phyloP scores from a whole-genome alignment of 1,140 invertebrate genomes.

The Drosophila elegans region DNA sequence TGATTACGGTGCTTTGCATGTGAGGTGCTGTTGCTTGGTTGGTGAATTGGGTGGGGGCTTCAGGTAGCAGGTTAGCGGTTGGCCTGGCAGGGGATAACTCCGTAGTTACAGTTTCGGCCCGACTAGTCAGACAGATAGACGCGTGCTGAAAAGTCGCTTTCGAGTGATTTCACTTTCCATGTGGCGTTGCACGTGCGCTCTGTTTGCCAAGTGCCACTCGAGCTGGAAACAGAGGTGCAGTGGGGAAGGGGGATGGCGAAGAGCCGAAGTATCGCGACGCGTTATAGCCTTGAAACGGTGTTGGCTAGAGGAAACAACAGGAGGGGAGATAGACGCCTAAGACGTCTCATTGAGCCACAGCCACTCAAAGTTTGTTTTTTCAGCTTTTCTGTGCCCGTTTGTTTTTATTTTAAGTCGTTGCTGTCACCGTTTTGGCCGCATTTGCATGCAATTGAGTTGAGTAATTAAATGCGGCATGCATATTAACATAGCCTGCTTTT shows the following conservation, averaged over 20 bases:
- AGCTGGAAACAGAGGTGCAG: conserved; percentile 31
- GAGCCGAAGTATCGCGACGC: conserved; percentile 31
- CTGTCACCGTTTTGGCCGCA: conserved; percentile 16
- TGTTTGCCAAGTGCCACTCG: conserved; percentile 70
- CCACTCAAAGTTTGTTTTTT: conserved; percentile 28
- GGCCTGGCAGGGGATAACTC: conserved; percentile 37
- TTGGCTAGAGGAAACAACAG: conserved; percentile 6
- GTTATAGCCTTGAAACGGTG: conserved; percentile 58
- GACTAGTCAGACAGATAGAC: conserved; percentile 52
- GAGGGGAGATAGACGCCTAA: not conserved
- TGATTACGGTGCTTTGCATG: conserved; percentile 18
- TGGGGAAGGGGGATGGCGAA: conserved; percentile 12
- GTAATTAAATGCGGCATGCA: conserved; percentile 10
- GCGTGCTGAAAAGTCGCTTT: conserved; percentile 72
- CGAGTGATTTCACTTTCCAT: conserved; percentile 75
- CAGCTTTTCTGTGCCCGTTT: conserved; percentile 8
- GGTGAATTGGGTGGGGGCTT: conserved; percentile 1
- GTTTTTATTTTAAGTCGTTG: not conserved
- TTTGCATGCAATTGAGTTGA: conserved; percentile 44
- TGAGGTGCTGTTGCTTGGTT: not conserved
- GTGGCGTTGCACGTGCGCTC: conserved; percentile 69
- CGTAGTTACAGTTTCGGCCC: conserved; percentile 42
- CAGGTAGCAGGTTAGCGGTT: conserved; percentile 19
- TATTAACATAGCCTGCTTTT: conserved; percentile 20
- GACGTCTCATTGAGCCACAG: conserved; percentile 37